phyloP scores from a whole-genome alignment of 2,113 vertebrate genomes.

The Psettodes erumei region DNA sequence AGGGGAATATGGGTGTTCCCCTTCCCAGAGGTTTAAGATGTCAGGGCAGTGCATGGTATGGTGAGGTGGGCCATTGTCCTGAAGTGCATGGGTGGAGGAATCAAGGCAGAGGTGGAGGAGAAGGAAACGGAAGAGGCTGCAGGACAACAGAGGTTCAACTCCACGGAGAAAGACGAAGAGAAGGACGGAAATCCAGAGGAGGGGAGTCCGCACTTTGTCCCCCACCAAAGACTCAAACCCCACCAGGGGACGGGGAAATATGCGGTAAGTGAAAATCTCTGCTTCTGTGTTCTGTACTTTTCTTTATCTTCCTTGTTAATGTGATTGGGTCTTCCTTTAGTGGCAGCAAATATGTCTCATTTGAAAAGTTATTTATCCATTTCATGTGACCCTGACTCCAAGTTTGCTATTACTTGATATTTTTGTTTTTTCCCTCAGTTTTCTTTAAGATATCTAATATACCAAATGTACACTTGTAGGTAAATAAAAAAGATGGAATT shows the following conservation, averaged over 20 bases:
- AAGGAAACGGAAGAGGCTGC: background rate
- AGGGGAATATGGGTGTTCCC: constrained; percentile 77
- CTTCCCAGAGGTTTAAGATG: constrained; percentile 80
- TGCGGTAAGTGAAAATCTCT: constrained; percentile 74
- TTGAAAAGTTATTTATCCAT: background rate
- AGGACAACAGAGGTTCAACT: background rate
- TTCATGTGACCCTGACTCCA: background rate
- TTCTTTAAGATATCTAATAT: no score
- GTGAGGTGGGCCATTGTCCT: constrained; percentile 52
- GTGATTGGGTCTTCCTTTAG: background rate
- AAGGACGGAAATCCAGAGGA: constrained; percentile 2
- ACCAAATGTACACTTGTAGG: no score
- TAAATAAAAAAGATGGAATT: no score
- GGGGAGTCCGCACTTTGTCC: constrained; percentile 8
- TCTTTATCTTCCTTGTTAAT: background rate
- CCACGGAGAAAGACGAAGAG: background rate
- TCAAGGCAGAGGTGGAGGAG: constrained; percentile 25
- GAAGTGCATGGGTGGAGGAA: constrained; percentile 38
- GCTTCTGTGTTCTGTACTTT: background rate
- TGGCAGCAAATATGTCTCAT: background rate
- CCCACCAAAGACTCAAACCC: constrained; percentile 27
- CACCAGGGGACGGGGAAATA: constrained; percentile 54
- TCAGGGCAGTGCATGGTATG: constrained; percentile 58
- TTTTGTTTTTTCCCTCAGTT: background rate
- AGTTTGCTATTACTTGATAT: background rate